phyloP scores from a whole-genome alignment of 2,888 invertebrate genomes.

The Eulithis prunata region DNA sequence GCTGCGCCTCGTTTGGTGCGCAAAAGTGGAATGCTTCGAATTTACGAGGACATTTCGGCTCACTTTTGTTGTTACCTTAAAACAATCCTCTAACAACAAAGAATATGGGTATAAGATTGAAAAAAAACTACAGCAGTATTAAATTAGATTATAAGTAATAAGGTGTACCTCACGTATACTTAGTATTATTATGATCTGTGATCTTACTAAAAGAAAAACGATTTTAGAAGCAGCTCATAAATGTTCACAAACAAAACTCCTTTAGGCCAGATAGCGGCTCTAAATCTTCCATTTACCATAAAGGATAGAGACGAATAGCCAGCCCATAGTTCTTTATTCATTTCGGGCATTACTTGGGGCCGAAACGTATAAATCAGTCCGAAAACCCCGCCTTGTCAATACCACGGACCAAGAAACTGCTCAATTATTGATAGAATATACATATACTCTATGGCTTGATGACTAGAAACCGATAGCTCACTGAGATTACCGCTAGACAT shows the following conservation, averaged over 20 bases:
- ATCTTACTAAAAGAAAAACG: neutral
- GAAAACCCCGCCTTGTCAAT: constrained; percentile 52
- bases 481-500: too few species aligned
- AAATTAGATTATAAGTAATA: too few species aligned
- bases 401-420: constrained; percentile 48
- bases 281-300: constrained; percentile 77
- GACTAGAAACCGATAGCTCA: too few species aligned
- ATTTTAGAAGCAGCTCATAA: constrained; percentile 34
- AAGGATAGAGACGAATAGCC: constrained; percentile 78
- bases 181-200: too few species aligned
- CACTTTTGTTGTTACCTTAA: too few species aligned
- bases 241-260: constrained; percentile 39
- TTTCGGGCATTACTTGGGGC: constrained; percentile 73
- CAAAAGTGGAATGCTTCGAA: too few species aligned
- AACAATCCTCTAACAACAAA: too few species aligned
- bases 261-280: constrained; percentile 52
- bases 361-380: constrained; percentile 62
- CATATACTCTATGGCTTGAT: neutral
- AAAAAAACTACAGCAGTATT: too few species aligned
- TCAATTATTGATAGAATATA: constrained; percentile 1
- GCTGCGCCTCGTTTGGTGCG: too few species aligned
- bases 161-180: too few species aligned
- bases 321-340: constrained; percentile 70
- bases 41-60: too few species aligned
- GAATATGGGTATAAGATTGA: too few species aligned